Evolutionary conservation across 2,797 vertebrate species (phyloP).

Genomic region (Gallirallus australis): DNA sequence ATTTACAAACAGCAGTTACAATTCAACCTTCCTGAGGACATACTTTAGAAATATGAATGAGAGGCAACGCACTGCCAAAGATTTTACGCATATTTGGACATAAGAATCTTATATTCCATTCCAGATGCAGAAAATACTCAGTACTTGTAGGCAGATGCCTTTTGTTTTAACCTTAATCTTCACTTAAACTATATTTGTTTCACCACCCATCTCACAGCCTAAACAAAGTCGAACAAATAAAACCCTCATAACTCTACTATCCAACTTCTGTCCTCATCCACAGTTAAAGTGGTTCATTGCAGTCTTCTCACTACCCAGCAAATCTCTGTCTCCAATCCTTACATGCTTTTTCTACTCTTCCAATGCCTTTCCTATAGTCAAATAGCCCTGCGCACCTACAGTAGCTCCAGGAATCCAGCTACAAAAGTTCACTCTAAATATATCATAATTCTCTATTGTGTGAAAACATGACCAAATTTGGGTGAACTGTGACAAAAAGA

Average conservation of each 20-base stretch:
- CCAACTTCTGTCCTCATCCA: neutral
- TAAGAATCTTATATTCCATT: neutral
- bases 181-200: neutral
- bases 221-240: neutral
- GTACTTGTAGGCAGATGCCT: neutral
- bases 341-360: neutral
- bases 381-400: neutral
- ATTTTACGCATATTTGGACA: neutral
- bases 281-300: neutral
- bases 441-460: neutral
- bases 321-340: neutral
- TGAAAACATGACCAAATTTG: neutral
- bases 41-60: neutral
- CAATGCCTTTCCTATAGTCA: neutral
- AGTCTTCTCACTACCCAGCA: neutral
- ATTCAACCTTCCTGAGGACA: neutral
- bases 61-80: neutral
- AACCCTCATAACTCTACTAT: accelerated
- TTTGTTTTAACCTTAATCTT: neutral
- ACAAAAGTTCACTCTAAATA: neutral
- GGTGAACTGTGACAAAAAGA: neutral
- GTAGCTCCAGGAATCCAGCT: neutral
- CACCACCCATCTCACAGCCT: neutral
- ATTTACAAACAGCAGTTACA: neutral
- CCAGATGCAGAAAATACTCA: neutral